These are phyloP conservation scores for Arizona elegans DNA, from an alignment of 2,113 vertebrate species.

Conservation along the genomic window DNA sequence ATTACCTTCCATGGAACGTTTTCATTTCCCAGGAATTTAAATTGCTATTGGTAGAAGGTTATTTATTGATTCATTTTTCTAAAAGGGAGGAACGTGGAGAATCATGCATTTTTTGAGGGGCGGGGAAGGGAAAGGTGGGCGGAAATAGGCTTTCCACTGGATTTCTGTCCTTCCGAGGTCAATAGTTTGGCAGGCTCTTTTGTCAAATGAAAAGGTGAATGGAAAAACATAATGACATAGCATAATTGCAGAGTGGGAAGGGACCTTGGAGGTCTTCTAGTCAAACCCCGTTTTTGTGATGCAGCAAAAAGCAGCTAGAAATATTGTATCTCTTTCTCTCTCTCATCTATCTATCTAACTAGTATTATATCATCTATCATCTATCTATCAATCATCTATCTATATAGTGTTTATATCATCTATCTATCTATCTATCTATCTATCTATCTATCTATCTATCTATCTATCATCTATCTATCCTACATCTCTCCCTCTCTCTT, in stretches of 20 bases:
- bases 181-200: not conserved
- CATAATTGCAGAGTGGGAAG: not conserved
- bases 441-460: too few species aligned
- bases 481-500: too few species aligned
- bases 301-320: too few species aligned
- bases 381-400: too few species aligned
- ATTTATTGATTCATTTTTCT: not conserved
- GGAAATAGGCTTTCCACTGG: constrained; percentile 39
- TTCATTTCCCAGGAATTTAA: constrained; percentile 62
- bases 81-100: constrained; percentile 25
- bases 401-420: too few species aligned
- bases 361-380: too few species aligned
- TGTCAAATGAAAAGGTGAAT: not conserved
- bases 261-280: not conserved
- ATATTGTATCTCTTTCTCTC: too few species aligned
- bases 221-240: not conserved
- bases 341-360: too few species aligned
- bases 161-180: constrained; percentile 26
- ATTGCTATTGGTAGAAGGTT: constrained; percentile 54
- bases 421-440: too few species aligned
- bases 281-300: not conserved
- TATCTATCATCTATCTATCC: too few species aligned
- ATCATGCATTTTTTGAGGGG: constrained; percentile 49
- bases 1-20: constrained; percentile 67
- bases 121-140: constrained; percentile 54